phyloP scores from a whole-genome alignment of 2,888 invertebrate genomes.

The Pecten maximus region DNA sequence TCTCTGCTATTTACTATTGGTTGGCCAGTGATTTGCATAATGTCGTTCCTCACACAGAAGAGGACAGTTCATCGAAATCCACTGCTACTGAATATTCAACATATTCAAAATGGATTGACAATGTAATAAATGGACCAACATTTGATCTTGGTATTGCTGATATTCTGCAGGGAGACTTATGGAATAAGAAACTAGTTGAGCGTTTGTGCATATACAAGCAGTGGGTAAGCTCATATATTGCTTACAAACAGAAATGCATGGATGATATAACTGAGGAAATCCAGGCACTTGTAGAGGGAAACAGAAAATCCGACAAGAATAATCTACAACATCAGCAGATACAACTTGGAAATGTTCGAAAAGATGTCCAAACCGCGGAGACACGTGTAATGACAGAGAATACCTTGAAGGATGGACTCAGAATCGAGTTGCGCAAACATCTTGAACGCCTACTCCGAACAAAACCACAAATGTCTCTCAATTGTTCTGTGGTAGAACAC shows the following conservation, averaged over 20 bases:
- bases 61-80: background rate
- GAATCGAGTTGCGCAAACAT: background rate
- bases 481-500: background rate
- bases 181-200: background rate
- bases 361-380: background rate
- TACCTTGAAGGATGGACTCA: background rate
- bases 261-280: background rate
- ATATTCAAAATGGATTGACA: constrained; percentile 4
- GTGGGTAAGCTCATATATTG: background rate
- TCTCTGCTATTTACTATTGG: background rate
- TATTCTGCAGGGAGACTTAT: background rate
- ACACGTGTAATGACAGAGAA: background rate
- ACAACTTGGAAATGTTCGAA: background rate
- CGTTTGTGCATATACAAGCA: background rate
- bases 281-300: background rate
- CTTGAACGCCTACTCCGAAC: background rate
- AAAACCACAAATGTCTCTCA: background rate
- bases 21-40: background rate
- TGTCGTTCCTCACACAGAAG: background rate
- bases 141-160: background rate
- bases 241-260: constrained; percentile 4
- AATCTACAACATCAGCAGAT: background rate
- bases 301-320: background rate
- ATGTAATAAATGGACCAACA: background rate
- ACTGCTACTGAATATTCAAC: background rate